phyloP scores from a whole-genome alignment of 1,140 invertebrate genomes.

The Papilio xuthus region DNA sequence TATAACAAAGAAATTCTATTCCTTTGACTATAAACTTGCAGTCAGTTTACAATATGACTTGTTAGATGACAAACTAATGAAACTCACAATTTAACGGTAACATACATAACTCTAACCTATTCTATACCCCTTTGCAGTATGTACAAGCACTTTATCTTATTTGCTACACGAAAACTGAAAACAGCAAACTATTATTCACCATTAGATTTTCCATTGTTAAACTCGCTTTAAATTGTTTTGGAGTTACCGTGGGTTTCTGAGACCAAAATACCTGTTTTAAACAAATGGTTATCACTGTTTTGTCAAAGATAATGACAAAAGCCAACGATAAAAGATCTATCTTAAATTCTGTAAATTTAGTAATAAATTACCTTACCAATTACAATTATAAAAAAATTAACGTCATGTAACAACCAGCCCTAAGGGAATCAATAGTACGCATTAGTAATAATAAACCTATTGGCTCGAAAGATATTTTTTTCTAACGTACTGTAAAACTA shows the following conservation, averaged over 20 bases:
- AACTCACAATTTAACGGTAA: not conserved
- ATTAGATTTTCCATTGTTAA: conserved; percentile 3
- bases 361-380: too few species aligned
- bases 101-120: conserved; percentile 22
- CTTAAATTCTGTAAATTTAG: too few species aligned
- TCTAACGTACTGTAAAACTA: not conserved
- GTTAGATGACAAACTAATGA: not conserved
- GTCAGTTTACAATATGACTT: not conserved
- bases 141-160: conserved; percentile 29
- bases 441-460: too few species aligned
- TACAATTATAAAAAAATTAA: too few species aligned
- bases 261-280: too few species aligned
- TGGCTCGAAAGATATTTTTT: too few species aligned
- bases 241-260: too few species aligned
- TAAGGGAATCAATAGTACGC: too few species aligned
- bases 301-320: not conserved
- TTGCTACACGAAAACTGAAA: conserved; percentile 22
- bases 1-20: not conserved
- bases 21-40: not conserved
- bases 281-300: too few species aligned
- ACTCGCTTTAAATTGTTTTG: not conserved
- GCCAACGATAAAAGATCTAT: too few species aligned
- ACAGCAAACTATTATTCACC: conserved; percentile 1
- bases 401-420: too few species aligned
- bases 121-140: conserved; percentile 10